Evolutionary conservation across 2,888 invertebrate genomes (phyloP), one percentile per base, ranked within the genome.

Genomic region (Drosophila neotestacea): DNA sequence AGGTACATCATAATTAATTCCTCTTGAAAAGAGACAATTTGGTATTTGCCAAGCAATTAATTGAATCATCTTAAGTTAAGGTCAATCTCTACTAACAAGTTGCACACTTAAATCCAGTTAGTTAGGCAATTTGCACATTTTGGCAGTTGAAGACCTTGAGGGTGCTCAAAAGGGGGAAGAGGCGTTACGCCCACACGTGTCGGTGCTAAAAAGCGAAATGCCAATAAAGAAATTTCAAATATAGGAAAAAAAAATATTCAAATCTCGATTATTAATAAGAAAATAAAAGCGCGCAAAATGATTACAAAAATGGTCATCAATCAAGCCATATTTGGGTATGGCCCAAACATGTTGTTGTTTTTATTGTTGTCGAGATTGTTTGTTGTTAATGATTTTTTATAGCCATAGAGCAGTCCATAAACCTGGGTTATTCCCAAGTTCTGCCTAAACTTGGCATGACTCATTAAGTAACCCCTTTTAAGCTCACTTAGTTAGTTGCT

Each of bases 271-370:
- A 63, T 63, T 41, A 46, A 55, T 61, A 70, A 22, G 27, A 58
- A 36, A 50, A 60, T 44, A 55, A 59, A 51, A 28, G 42, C 30
- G 44, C 55, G 42, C 62, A 51, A 70, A 70, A 50, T 58, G 46
- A 10, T 55, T 50, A 51, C 69, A 41, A 71, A 77, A 63, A 75
- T 81, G 85, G 78, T 36, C 64, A 81, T 51, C 68, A 72, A 52
- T 72, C 69, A 77, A 60, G 36, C 77, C 68, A 65, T 48, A 62
- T 72, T 55, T 28, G 59, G 73, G 46, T 28, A 38, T 6, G 7
- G 48, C 60, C 51, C 16, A 44, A 58, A 58, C 46, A 36, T 27
- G 56, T 50, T 42, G 70, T 59, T 54, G 38, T 39, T 66, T 52
- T 60, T 50, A 41, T 51, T 51, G 27, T 42, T 52, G 54, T 44